These are phyloP conservation scores for Cryptoprocta ferox DNA, from an alignment of 2,797 vertebrate species.

Conservation along the genomic window DNA sequence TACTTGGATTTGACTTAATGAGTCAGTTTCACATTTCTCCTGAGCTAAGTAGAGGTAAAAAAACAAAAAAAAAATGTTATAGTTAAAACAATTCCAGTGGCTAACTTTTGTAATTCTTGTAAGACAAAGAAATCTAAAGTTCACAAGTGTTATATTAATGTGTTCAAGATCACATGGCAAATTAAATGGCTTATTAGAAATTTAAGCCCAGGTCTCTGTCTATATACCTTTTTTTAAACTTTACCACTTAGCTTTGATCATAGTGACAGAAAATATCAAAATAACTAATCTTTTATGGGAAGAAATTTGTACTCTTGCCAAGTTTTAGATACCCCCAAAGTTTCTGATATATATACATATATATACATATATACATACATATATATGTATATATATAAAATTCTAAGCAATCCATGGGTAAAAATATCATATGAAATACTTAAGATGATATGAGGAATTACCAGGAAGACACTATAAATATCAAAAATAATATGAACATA, in stretches of 20 bases:
- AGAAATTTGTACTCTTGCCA: background rate
- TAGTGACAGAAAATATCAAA: conserved; percentile 17
- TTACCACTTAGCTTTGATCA: background rate
- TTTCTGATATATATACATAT: background rate
- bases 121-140: background rate
- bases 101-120: background rate
- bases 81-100: background rate
- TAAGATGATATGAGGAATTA: background rate
- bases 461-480: background rate
- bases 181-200: background rate
- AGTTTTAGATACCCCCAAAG: background rate
- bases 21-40: background rate
- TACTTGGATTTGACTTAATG: background rate
- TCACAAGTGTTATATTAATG: background rate
- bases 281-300: background rate
- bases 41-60: background rate
- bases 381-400: background rate
- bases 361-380: too few species aligned
- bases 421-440: background rate
- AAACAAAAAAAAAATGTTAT: background rate
- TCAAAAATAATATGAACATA: background rate
- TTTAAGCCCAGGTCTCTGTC: background rate
- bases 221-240: background rate
- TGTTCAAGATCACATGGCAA: background rate
- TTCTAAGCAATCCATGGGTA: background rate